Base-by-base conservation (phyloP, 2,888 invertebrate genomes). In the Lysandra bellargus region DNA sequence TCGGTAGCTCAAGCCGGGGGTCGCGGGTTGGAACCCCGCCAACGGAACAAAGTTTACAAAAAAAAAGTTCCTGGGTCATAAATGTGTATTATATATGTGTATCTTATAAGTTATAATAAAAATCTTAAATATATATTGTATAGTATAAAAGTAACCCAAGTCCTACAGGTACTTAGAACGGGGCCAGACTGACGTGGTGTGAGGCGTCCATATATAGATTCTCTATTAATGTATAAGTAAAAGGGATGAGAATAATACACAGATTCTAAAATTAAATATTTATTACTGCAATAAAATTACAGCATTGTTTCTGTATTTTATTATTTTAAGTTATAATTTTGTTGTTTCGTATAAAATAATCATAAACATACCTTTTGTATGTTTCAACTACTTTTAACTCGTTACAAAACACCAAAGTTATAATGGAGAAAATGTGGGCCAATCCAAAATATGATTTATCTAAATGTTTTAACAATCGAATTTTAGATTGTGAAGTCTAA, bases 281-380 rank as follows among this genome's bases (percentile, higher is more conserved):
- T 76, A 76, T 76, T 76, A 76, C 76, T 76, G 76, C 76, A 76
- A 44, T 77, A 77, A 77, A 77, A 60, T 57, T 77, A 77, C 77
- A 77, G 53, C 77, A 44, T 57, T 77, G 57, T 74, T 4, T 44
- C 74, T 53, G 14, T 57, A 76, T 53, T 9, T 17, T 23, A 4
- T 33, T 53, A 30, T 33, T 23, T 1, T 12, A 57, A 76, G 6
- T 57, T 33, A 33, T 49, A 76, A 57, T 23, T 76, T 75, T 75
- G 75, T 75, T 76, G 76, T 49, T 76, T 30, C 7, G 17, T 57
- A 76, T 76, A 76, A 76, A 76, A 53, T 49, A 75, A 75, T 57
- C 17, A 76, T 49, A 57, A 57, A 57, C 76, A 76, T 76, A 76
- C 76, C 12, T 17, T 14, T 76, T 33, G 76, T 57, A 76, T 53